These are phyloP conservation scores for Eulemur rubriventer DNA, from an alignment of 2,797 vertebrate species.

Conservation along the genomic window DNA sequence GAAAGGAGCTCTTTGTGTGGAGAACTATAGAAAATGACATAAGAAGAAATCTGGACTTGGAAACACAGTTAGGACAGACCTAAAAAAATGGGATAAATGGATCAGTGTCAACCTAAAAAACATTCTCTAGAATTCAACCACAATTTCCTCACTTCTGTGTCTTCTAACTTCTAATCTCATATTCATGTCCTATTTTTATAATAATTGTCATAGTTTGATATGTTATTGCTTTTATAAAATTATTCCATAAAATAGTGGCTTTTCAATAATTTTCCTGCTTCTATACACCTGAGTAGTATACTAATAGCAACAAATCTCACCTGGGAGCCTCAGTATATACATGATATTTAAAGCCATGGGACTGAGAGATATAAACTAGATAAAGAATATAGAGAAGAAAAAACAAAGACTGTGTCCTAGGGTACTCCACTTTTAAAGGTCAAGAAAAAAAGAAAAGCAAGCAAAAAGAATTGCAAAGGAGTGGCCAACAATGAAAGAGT, in stretches of 20 bases:
- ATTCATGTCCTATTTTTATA: not conserved
- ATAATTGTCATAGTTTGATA: not conserved
- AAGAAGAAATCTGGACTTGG: not conserved
- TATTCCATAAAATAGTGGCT: not conserved
- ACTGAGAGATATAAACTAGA: not conserved
- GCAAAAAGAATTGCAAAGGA: not conserved
- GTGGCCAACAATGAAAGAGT: not conserved
- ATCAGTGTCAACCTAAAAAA: not conserved
- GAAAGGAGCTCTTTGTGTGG: not conserved
- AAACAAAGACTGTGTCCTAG: not conserved
- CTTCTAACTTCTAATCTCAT: conserved; percentile 13
- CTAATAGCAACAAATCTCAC: not conserved
- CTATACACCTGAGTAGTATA: not conserved
- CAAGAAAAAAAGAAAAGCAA: not conserved
- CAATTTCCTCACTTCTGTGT: not conserved
- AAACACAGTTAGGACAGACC: not conserved
- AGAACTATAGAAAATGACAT: not conserved
- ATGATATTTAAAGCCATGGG: not conserved
- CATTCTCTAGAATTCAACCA: not conserved
- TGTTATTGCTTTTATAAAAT: conserved; percentile 31
- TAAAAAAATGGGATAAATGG: not conserved
- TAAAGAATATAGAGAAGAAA: not conserved
- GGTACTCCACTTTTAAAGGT: not conserved
- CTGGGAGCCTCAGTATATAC: not conserved
- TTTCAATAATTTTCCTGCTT: not conserved